phyloP scores from a whole-genome alignment of 2,888 invertebrate genomes.

The Patella pellucida region DNA sequence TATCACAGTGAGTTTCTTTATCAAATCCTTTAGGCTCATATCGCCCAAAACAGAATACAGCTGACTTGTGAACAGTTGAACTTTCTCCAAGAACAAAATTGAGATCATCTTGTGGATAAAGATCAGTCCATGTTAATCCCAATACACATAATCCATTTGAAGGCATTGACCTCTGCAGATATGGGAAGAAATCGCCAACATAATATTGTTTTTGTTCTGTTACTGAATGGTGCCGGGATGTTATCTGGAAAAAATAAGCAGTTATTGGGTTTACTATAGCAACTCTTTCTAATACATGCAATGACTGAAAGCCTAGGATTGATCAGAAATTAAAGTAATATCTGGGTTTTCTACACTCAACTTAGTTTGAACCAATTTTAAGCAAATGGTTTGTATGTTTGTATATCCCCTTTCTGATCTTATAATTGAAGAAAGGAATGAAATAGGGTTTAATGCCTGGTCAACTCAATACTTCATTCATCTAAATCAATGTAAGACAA shows the following conservation, averaged over 20 bases:
- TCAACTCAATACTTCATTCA: no score
- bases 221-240: slow-evolving; percentile 46
- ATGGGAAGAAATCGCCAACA: slow-evolving; percentile 54
- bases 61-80: slow-evolving; percentile 45
- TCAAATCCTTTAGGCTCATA: slow-evolving; percentile 59
- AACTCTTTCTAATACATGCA: no score
- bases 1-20: slow-evolving; percentile 43
- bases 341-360: no score
- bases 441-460: no score
- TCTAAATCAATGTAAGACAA: no score
- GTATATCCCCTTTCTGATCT: no score
- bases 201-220: slow-evolving; percentile 59
- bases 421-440: no score
- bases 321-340: no score
- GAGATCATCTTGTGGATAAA: slow-evolving; percentile 64
- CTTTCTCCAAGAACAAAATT: slow-evolving; percentile 68
- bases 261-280: not conserved
- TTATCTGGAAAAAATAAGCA: slow-evolving; percentile 15
- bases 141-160: slow-evolving; percentile 59
- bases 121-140: slow-evolving; percentile 67
- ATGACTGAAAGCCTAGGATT: no score
- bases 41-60: slow-evolving; percentile 64
- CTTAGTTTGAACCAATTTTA: no score
- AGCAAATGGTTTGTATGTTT: no score
- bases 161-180: slow-evolving; percentile 50